Evolutionary conservation across 1,140 invertebrate genomes (phyloP), one percentile per base, ranked within the genome.

Genomic region (Zaprionus gabonicus): DNA sequence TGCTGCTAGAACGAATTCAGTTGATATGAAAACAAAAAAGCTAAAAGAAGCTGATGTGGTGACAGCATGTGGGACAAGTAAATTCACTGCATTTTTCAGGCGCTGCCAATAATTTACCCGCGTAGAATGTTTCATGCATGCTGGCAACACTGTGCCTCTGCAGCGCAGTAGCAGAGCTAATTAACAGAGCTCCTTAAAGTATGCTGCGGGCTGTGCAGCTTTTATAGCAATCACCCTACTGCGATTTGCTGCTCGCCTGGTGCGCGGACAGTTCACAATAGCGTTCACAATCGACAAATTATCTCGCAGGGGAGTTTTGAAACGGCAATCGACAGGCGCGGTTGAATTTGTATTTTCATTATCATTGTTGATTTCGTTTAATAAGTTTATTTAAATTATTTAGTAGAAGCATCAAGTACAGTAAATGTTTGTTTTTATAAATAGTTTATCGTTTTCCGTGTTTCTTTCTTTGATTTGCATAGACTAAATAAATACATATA

Each of bases 391-490:
- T 84, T 69, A 25, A 71, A 67, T 84, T 87, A 87, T 80, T 66
- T 86, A 86, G 84, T 87, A 78, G 81, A 87, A 87, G 83, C 84
- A 88, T 87, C 83, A 87, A 88, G 83, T 88, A 87, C 83, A 87
- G 57, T 87, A 78, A 76, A 83, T 46, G 73, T 87, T 87, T 81
- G 36, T 46, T 87, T 56, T 73, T 87, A 87, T 84, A 87, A 87
- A 83, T 83, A 88, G 83, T 83, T 88, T 41, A 66, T 78, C 68
- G 65, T 59, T 80, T 68, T 79, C 34, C 3, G 31, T 34, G 31
- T 34, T 10, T 34, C 31, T 34, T 34, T 34, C 84, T 86, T 86
- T 86, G 83, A 87, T 88, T 80, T 83, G 41, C 63, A 73, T 80
- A 88, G 80, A 81, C 51, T 53, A 71, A 71, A 64, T 71, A 71